Evolutionary conservation across 2,113 vertebrate species (phyloP).

Genomic region (Kryptolebias marmoratus): DNA sequence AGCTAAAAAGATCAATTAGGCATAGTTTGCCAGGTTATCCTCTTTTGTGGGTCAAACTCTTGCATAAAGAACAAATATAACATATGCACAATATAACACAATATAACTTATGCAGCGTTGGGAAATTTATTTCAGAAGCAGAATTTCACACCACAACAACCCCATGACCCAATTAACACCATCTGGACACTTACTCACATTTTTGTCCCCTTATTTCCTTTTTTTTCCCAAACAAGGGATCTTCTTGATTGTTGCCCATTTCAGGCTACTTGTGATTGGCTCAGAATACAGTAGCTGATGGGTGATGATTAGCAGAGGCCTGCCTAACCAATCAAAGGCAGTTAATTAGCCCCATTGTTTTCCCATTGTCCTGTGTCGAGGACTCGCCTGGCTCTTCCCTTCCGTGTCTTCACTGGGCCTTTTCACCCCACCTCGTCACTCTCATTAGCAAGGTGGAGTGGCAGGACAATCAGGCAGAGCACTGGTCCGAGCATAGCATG

Average conservation of each 20-base stretch:
- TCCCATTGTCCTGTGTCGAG: conserved; percentile 21
- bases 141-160: neutral
- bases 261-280: conserved; percentile 30
- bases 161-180: conserved; percentile 15
- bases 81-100: neutral
- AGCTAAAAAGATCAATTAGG: no score
- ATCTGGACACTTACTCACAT: neutral
- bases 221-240: neutral
- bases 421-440: conserved; percentile 9
- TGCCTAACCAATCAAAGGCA: conserved; percentile 43
- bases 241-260: conserved; percentile 16
- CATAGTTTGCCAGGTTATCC: neutral
- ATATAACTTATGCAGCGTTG: neutral
- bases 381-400: conserved; percentile 1
- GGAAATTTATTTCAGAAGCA: conserved; percentile 4
- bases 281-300: conserved; percentile 19
- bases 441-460: conserved; percentile 41
- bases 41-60: no score
- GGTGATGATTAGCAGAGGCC: conserved; percentile 28
- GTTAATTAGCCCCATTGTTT: conserved; percentile 52
- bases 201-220: neutral
- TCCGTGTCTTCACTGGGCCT: conserved; percentile 14
- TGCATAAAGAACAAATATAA: neutral
- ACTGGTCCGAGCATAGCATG: conserved; percentile 13
- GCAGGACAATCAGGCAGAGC: conserved; percentile 45